A percentile compares a stretch with the other conserved stretches of the same genome.
Evolutionary conservation across 2,113 vertebrate species (phyloP).

Genomic region (Mirounga angustirostris): DNA sequence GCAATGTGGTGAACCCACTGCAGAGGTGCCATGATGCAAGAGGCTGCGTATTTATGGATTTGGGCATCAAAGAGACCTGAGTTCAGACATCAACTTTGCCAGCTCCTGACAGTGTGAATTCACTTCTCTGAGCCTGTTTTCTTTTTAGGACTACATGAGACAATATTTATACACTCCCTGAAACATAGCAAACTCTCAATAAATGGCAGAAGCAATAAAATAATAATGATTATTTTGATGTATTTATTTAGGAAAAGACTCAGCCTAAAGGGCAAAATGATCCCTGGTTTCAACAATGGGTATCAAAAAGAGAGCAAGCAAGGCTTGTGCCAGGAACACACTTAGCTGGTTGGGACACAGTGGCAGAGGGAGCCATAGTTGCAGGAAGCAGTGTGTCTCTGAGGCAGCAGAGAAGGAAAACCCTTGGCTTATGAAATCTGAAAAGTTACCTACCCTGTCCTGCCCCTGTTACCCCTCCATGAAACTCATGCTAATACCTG

Average conservation of each 20-base stretch:
- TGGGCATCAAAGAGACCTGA: too few relatives aligned
- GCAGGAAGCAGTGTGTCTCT: background rate
- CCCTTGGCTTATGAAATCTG: background rate
- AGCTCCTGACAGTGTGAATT: background rate
- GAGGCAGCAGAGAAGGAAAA: background rate
- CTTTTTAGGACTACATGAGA: background rate
- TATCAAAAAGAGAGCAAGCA: background rate
- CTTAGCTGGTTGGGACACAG: background rate
- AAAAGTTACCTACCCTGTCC: too few relatives aligned
- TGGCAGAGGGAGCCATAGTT: background rate
- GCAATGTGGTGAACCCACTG: fast-evolving
- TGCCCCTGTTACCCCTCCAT: background rate
- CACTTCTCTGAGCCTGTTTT: background rate
- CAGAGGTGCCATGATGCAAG: fast-evolving
- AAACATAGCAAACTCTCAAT: background rate
- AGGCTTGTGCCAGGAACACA: background rate
- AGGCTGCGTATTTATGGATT: background rate
- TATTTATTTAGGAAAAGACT: background rate
- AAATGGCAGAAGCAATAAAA: background rate
- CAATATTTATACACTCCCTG: background rate
- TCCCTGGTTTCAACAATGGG: background rate
- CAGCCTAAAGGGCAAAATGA: background rate
- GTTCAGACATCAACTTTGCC: background rate
- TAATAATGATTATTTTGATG: too few relatives aligned
- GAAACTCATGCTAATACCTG: background rate